Conservation (phyloP, 2,888 invertebrate genomes). For the Erebia ligea region DNA sequence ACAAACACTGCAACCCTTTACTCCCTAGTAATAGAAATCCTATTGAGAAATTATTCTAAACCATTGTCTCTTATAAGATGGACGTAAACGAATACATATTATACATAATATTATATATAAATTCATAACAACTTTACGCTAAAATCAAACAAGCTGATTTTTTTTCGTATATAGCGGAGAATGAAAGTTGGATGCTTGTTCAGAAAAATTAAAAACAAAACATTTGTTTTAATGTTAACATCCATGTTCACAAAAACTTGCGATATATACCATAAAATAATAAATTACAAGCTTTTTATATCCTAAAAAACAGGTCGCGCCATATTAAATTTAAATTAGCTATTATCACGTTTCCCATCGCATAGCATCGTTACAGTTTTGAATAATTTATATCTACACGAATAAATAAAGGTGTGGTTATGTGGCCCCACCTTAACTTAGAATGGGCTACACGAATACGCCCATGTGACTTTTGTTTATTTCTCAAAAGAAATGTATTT, state of each 20-base stretch:
- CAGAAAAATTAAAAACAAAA: not conserved
- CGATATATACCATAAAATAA: conserved; percentile 11
- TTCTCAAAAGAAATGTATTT: conserved; percentile 10
- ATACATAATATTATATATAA: too few species aligned
- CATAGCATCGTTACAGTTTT: conserved; percentile 63
- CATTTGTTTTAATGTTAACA: not conserved
- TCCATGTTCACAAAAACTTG: not conserved
- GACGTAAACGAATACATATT: too few species aligned
- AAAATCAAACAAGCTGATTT: too few species aligned
- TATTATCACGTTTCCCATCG: conserved; percentile 56
- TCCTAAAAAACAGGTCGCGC: conserved; percentile 13
- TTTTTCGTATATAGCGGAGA: too few species aligned
- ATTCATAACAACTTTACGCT: too few species aligned
- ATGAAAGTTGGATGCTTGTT: too few species aligned
- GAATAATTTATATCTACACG: conserved; percentile 73
- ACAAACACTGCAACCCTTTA: too few species aligned
- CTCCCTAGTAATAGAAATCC: too few species aligned
- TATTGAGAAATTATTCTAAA: too few species aligned
- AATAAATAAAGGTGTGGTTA: conserved; percentile 72
- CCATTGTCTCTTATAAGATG: too few species aligned
- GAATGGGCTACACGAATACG: conserved; percentile 36
- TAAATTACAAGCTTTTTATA: conserved; percentile 29
- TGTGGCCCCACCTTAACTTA: conserved; percentile 63
- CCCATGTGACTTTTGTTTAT: conserved; percentile 36
- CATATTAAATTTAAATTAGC: conserved; percentile 65